These are phyloP conservation scores for Onychostruthus taczanowskii DNA, from an alignment of 2,113 vertebrate species.

Conservation along the genomic window DNA sequence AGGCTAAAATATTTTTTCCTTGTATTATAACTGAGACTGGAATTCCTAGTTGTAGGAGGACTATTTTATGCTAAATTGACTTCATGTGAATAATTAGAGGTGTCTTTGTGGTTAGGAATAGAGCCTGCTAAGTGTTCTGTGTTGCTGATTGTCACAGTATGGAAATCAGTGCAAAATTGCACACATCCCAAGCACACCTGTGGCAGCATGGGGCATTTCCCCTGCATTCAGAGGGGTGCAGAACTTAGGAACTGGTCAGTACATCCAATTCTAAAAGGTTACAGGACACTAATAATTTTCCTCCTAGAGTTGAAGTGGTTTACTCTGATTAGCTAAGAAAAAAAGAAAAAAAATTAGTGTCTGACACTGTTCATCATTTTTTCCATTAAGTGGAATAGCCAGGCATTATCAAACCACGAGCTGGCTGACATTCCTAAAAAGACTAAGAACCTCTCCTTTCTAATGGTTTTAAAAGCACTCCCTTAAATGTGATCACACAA, in stretches of 20 bases:
- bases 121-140: background rate
- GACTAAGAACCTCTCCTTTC: background rate
- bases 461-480: background rate
- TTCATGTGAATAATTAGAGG: background rate
- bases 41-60: background rate
- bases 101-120: background rate
- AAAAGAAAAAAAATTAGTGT: background rate
- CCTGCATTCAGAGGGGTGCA: background rate
- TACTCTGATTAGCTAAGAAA: background rate
- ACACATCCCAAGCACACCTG: background rate
- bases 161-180: background rate
- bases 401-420: background rate
- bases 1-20: conserved; percentile 4
- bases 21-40: background rate
- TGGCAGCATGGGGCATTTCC: background rate
- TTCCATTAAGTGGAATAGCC: background rate
- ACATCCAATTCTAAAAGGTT: background rate
- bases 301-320: background rate
- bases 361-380: background rate
- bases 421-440: background rate
- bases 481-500: background rate
- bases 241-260: background rate
- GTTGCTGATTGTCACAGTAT: background rate
- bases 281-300: background rate
- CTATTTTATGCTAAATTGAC: background rate